Evolutionary conservation across 2,888 invertebrate species (phyloP), one percentile per base, ranked within the genome.

Genomic region (Mactromeris polynyma): DNA sequence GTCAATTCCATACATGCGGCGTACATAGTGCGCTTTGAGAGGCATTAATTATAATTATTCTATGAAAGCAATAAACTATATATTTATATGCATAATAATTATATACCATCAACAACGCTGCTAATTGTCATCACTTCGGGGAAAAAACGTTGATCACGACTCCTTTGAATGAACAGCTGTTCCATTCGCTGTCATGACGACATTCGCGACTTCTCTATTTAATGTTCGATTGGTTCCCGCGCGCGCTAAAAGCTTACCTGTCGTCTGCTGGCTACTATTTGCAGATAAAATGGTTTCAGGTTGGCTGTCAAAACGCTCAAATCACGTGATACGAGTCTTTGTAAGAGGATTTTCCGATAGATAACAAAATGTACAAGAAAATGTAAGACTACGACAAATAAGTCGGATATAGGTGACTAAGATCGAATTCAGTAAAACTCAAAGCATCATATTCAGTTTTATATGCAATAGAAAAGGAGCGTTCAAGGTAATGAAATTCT

Each of bases 171-270:
- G 36, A 33, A 33, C 73, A 73, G 73, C 73, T 73, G 73, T 19
- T 73, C 36, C 3, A 17, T 73, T 73, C 26, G 73, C 73, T 73
- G 36, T 19, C 73, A 73, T 73, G 73, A 73, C 73, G 36, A 73
- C 73, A 73, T 36, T 73, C 17, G 26, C 36, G 73, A 73, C 26
- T 73, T 73, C 58, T 73, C 73, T 73, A 73, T 36, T 33, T 26
- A 64, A 7, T 64, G 58, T 73, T 73, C 73, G 73, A 73, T 73
- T 73, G 36, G 73, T 73, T 73, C 36, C 73, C 36, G 36, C 36
- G 69, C 31, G 17, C 73, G 9, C 14, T 26, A n/a, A 31, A 36
- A 64, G 9, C 19, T 33, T 73, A 73, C 73, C 73, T 73, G 73
- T 73, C 73, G 73, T 73, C 73, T 73, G 73, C 73, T 73, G 36